Base-by-base conservation (phyloP, 1,140 invertebrate species). In the Drosophila pectinifera region DNA sequence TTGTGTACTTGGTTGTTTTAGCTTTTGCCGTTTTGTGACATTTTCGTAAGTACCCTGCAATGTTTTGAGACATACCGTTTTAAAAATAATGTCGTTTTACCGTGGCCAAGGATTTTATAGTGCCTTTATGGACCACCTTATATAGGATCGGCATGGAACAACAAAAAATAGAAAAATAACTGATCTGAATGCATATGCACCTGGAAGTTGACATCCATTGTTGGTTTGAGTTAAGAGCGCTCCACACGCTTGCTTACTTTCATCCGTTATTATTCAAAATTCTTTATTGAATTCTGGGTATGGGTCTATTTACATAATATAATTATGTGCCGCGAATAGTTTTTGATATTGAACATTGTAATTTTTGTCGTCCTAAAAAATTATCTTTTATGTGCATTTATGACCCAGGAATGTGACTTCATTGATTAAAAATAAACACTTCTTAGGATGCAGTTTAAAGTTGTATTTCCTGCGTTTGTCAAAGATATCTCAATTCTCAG, bases 231-330 rank as follows among this genome's bases (percentile, higher is more conserved):
- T 69, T 28, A 59, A 54, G 81, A 88, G 26, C 61, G 42, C 13
- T 63, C 76, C 46, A 43, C 69, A 67, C 3, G 34, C 22, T 76
- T 73, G 41, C 34, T 46, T 48, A 62, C 76, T 74, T 92, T 90
- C 8, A 76, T 84, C 51, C 81, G 65, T 22, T 86, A 83, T 82
- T 61, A 69, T 61, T n/a, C 49, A 61, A 28, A 69, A 68, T 62
- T 68, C 24, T 56, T 91, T 90, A 11, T 1, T 53, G 63, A 92
- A 92, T 67, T 93, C 90, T 4, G 90, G 91, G 38, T 92, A 92
- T 75, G 89, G 77, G n/a, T 20, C 45, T 46, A 63, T 58, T 63
- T 70, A 70, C 57, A 70, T 48, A 58, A 62, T 54, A 45, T 56
- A 56, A 51, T 53, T 56, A 69, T 61, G 72, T 68, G 56, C 7